These are phyloP conservation scores for Eulemur albifrons DNA, from an alignment of 2,797 vertebrate species.

Conservation along the genomic window DNA sequence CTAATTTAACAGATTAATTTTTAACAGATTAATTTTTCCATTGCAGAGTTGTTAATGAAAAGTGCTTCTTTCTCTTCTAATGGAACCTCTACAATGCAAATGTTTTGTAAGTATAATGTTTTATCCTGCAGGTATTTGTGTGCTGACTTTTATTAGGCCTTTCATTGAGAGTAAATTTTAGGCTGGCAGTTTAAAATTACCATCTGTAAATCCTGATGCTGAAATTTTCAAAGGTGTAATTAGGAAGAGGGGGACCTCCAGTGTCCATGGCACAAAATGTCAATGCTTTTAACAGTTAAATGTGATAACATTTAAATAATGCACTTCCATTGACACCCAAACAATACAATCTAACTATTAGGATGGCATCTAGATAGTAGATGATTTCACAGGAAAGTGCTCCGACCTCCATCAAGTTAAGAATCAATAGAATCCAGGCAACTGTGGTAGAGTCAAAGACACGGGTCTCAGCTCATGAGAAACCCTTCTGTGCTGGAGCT, in stretches of 20 bases:
- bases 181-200: slow-evolving; percentile 66
- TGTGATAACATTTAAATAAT: slow-evolving; percentile 72
- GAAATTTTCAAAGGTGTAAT: slow-evolving; percentile 75
- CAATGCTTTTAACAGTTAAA: slow-evolving; percentile 74
- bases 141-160: slow-evolving; percentile 41
- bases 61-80: not conserved
- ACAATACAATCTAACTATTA: slow-evolving; percentile 56
- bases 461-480: not conserved
- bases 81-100: not conserved
- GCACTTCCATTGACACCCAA: slow-evolving; percentile 64
- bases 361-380: slow-evolving; percentile 68
- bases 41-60: not conserved
- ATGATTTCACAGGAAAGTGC: slow-evolving; percentile 64
- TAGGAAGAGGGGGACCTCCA: slow-evolving; percentile 25
- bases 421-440: slow-evolving; percentile 65
- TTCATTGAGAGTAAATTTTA: slow-evolving; percentile 54
- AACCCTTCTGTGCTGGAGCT: slow-evolving; percentile 20
- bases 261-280: slow-evolving; percentile 73
- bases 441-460: not conserved
- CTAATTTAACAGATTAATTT: not conserved
- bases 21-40: not conserved
- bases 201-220: slow-evolving; percentile 55
- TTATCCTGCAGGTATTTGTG: not conserved
- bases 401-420: slow-evolving; percentile 61
- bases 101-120: not conserved